phyloP scores from a whole-genome alignment of 1,140 invertebrate genomes.

The Phymorhynchus buccinoides region DNA sequence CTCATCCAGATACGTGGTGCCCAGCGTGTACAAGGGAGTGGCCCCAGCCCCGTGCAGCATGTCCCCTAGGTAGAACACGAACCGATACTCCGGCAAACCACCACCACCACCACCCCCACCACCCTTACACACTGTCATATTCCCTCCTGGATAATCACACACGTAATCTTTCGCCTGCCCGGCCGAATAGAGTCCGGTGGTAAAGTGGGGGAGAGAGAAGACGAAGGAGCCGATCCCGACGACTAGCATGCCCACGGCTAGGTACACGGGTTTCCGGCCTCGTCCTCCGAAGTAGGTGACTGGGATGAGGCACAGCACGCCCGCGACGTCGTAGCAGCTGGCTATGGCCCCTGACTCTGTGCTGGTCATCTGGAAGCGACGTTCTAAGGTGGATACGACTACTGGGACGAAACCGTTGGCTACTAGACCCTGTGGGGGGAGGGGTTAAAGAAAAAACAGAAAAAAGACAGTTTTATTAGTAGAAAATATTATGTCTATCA shows the following conservation, averaged over 20 bases:
- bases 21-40: slow-evolving; percentile 79
- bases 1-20: slow-evolving; percentile 70
- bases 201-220: slow-evolving; percentile 95
- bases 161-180: slow-evolving; percentile 28
- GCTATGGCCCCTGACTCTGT: slow-evolving; percentile 86
- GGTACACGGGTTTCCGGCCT: slow-evolving; percentile 85
- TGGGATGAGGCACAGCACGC: slow-evolving; percentile 85
- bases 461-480: too few relatives aligned
- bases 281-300: slow-evolving; percentile 89
- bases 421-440: slow-evolving; percentile 85
- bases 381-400: slow-evolving; percentile 91
- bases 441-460: too few relatives aligned
- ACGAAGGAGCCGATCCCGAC: slow-evolving; percentile 86
- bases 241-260: slow-evolving; percentile 85
- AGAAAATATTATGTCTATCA: too few relatives aligned
- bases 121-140: slow-evolving; percentile 31
- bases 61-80: slow-evolving; percentile 87
- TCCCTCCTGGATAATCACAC: slow-evolving; percentile 53
- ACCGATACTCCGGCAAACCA: slow-evolving; percentile 72
- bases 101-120: slow-evolving; percentile 1
- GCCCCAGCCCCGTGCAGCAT: slow-evolving; percentile 92
- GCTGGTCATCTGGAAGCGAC: slow-evolving; percentile 83
- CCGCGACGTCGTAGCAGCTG: slow-evolving; percentile 88
- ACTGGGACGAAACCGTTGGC: slow-evolving; percentile 92
- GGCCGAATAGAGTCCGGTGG: slow-evolving; percentile 68